These are phyloP conservation scores for Spodoptera littoralis DNA, from an alignment of 2,888 invertebrate species.

Conservation along the genomic window DNA sequence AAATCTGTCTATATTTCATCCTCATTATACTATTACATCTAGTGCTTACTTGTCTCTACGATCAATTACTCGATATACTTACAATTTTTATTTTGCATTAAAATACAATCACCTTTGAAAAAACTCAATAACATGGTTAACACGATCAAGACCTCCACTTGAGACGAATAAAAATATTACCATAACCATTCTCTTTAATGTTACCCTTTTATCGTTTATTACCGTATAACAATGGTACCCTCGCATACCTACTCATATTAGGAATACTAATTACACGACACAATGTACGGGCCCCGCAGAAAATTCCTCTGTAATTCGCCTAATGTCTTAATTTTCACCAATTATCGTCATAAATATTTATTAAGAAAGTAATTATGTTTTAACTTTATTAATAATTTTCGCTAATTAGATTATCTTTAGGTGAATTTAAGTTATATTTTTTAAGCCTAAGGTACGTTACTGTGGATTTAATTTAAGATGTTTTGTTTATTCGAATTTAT, in stretches of 20 bases:
- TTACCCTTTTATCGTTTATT: conserved; percentile 31
- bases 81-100: too few species aligned
- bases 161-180: conserved; percentile 19
- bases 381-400: conserved; percentile 7
- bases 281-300: conserved; percentile 21
- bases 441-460: too few species aligned
- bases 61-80: too few species aligned
- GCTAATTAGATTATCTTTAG: conserved; percentile 9
- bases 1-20: too few species aligned
- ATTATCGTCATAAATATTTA: conserved; percentile 40
- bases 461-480: too few species aligned
- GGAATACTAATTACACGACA: conserved; percentile 36
- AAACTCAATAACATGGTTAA: neutral
- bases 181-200: conserved; percentile 13
- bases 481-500: too few species aligned
- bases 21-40: too few species aligned
- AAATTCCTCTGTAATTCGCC: conserved; percentile 32
- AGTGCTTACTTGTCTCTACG: too few species aligned
- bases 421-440: neutral
- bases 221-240: conserved; percentile 28
- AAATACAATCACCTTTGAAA: too few species aligned
- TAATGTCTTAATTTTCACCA: conserved; percentile 46
- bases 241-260: conserved; percentile 29
- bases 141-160: neutral
- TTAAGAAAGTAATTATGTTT: conserved; percentile 33